Evolutionary conservation across 1,140 invertebrate genomes (phyloP).

Genomic region (Tetramorium parvispinum): DNA sequence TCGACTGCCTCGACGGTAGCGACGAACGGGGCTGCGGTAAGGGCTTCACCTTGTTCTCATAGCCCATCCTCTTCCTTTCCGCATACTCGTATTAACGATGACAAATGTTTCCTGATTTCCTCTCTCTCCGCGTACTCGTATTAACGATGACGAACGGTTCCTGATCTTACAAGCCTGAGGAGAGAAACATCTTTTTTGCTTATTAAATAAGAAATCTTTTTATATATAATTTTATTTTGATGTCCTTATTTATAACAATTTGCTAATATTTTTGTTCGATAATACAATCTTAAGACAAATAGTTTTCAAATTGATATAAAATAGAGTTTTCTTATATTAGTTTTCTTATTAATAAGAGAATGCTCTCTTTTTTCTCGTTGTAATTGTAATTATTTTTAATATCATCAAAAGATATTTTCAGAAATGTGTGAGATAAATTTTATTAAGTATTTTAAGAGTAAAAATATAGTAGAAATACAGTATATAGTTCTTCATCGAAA

Average conservation of each 20-base stretch:
- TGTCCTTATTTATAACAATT: background rate
- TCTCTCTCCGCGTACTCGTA: background rate
- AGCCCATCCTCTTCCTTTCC: background rate
- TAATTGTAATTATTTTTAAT: background rate
- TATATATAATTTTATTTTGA: background rate
- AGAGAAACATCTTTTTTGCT: background rate
- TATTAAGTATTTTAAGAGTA: background rate
- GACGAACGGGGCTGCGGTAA: conserved; percentile 86
- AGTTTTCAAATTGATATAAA: background rate
- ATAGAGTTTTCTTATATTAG: background rate
- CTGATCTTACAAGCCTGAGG: background rate
- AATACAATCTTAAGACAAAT: background rate
- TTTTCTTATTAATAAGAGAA: background rate
- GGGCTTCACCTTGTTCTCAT: conserved; percentile 61
- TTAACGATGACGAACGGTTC: conserved; percentile 31
- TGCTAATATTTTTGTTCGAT: background rate
- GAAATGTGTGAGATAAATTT: background rate
- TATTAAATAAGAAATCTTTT: background rate
- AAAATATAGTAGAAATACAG: background rate
- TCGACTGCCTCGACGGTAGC: conserved; percentile 87
- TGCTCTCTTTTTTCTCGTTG: background rate
- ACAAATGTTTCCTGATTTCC: conserved; percentile 34
- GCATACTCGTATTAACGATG: conserved; percentile 27
- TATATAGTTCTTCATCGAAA: background rate
- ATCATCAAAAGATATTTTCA: background rate